Evolutionary conservation across 1,140 invertebrate species (phyloP), one percentile per base, ranked within the genome.

Genomic region (Rhizoglyphus robini): DNA sequence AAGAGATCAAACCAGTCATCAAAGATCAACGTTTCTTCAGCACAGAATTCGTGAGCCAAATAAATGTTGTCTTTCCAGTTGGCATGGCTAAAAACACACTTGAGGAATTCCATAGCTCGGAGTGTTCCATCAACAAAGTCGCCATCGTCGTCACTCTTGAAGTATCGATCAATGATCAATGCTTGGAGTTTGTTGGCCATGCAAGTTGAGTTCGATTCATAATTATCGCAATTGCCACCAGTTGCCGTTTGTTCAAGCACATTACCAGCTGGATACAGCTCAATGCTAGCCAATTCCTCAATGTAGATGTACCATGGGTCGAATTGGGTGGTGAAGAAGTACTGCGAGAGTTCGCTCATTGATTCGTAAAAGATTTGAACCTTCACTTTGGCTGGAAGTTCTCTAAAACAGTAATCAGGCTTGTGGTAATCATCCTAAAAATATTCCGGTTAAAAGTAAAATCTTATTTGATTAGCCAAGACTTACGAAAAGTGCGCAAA

Each of bases 231-330:
- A 25, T 34, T 66, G 11, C 65, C 65, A 64, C 51, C 31, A 3
- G 18, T 36, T 5, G 11, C 3, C 23, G 23, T 25, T 15, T 5
- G 8, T 15, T 66, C 63, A 8, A 31, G 13, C 13, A 46, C 31
- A 66, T 66, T 65, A 11, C 65, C 65, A 65, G n/a, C 31, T 13
- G 65, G 65, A 41, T 36, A n/a, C 13, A 66, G 61, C 34, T 66
- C 8, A 46, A 66, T 46, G 8, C 65, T 18, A 27, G 36, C 65
- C 65, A 66, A 65, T 36, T 66, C 65, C 32, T 66, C 65, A 46
- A 66, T 66, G 29, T 36, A 29, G 5, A 36, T 38, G 36, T 65
- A 66, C 2, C 23, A 34, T 11, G 65, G 65, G 20, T 65, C 29
- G 1, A 38, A 66, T 64, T 64, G 63, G 23, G 29, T 49, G 31